Base-by-base conservation (phyloP, 2,797 vertebrate genomes). In the Nannoperca australis region DNA sequence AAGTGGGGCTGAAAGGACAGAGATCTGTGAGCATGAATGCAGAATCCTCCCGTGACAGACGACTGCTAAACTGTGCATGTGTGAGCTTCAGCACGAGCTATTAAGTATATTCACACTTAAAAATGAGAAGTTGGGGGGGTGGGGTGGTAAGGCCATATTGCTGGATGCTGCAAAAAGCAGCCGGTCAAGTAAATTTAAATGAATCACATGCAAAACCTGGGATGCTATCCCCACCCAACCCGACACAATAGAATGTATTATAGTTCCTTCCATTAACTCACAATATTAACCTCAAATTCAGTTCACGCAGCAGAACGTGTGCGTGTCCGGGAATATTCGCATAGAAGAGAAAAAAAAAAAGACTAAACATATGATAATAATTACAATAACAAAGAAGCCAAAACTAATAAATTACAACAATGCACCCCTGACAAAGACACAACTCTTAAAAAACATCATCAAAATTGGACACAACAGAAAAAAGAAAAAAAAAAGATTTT, bases 331-430 rank as follows among this genome's bases (percentile, higher is more conserved):
- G 85, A 92, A 93, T 84, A 86, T 85, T 81, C 83, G 89, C 82
- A 77, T 78, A 85, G 58, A 75, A 81, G 72, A 87, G 77, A 45
- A 65, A 65, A 82, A 90, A 82, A 90, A 27, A 75, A 69, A 89
- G 78, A 87, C 89, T 85, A 88, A 75, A 91, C 79, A 85, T 76
- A 70, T 81, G 53, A 85, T 51, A 82, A 85, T 82, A 89, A 87
- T 91, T 89, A 94, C 85, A 89, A 82, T 89, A 81, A 90, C 86
- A 85, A 91, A 84, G 81, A 86, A 87, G 76, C 87, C 73, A 82
- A 88, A 90, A 83, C 89, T 85, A 93, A 93, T 94, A 93, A 91
- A 92, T 92, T 93, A 93, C 85, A 91, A 93, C 68, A 89, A 91
- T 44, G 76, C 90, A 93, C 83, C 84, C 81, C 85, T 90, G 83